phyloP scores from a whole-genome alignment of 2,888 invertebrate genomes.

The Melanargia galathea region DNA sequence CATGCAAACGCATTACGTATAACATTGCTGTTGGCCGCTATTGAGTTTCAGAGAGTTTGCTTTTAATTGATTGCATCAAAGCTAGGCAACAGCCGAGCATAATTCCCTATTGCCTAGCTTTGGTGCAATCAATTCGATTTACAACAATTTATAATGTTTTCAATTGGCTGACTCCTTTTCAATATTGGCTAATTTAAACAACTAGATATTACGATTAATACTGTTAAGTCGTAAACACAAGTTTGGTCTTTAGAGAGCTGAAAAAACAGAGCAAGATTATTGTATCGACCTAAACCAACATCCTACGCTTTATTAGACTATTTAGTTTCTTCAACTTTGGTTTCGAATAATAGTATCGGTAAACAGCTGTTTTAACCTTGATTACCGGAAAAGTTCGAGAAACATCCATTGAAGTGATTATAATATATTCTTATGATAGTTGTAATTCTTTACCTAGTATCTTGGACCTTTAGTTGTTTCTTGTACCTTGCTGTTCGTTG shows the following conservation, averaged over 20 bases:
- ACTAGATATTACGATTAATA: not conserved
- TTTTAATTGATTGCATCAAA: too few species aligned
- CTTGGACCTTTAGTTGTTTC: too few species aligned
- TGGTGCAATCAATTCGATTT: too few species aligned
- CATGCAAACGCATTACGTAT: too few species aligned
- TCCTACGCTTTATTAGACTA: not conserved
- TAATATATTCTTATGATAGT: not conserved
- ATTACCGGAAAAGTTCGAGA: not conserved
- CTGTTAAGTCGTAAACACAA: not conserved
- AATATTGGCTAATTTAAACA: too few species aligned
- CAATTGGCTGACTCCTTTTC: too few species aligned
- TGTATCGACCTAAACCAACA: not conserved
- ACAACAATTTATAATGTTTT: too few species aligned
- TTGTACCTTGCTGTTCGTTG: not conserved
- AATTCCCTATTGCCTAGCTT: too few species aligned
- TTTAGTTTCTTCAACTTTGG: not conserved
- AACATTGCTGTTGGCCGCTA: too few species aligned
- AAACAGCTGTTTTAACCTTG: not conserved
- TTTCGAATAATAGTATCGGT: not conserved
- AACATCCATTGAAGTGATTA: not conserved
- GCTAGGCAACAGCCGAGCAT: too few species aligned
- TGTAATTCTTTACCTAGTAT: too few species aligned
- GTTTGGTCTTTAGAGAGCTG: not conserved
- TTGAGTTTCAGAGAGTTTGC: too few species aligned
- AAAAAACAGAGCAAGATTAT: not conserved